phyloP scores from a whole-genome alignment of 2,797 vertebrate species.

The Chloroceryle inda region DNA sequence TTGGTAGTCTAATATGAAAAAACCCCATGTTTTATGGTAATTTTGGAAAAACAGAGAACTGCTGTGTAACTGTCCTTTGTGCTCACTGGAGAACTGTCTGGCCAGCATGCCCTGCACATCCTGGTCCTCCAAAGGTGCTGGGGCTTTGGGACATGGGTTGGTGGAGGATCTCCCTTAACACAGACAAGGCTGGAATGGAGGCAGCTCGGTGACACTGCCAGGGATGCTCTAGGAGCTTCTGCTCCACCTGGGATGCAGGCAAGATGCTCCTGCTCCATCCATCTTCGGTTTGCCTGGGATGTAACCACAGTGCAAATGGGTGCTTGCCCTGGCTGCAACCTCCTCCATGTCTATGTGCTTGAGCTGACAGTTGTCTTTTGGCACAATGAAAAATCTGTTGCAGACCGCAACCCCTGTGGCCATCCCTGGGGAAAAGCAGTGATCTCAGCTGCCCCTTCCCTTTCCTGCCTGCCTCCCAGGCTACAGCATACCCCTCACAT shows the following conservation, averaged over 20 bases:
- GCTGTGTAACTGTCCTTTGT: neutral
- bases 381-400: neutral
- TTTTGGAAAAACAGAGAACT: neutral
- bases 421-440: neutral
- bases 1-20: constrained; percentile 32
- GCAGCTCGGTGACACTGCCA: neutral
- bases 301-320: fast-evolving
- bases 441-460: neutral
- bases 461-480: neutral
- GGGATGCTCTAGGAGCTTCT: neutral
- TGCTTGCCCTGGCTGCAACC: neutral
- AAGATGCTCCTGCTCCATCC: neutral
- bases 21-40: neutral
- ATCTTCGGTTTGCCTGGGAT: neutral
- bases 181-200: neutral
- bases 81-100: fast-evolving
- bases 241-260: neutral
- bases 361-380: neutral
- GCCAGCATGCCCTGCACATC: neutral
- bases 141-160: fast-evolving
- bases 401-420: neutral
- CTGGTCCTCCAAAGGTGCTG: neutral
- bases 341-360: fast-evolving
- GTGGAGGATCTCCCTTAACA: neutral
- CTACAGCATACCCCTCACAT: fast-evolving